Conservation (phyloP, 2,888 invertebrate genomes). For the Troides aeacus region DNA sequence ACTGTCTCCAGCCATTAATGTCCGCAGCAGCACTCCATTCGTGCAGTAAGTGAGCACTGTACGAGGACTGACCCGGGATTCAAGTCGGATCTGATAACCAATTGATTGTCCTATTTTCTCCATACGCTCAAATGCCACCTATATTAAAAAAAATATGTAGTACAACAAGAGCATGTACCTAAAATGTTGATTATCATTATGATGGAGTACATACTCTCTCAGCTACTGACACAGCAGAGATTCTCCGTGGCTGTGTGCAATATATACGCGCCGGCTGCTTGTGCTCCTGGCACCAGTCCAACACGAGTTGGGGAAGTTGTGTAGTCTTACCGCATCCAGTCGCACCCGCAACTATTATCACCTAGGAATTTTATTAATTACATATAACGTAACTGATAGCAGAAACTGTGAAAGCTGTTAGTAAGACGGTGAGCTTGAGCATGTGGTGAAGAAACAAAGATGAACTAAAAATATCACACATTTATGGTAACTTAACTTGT, state of each 20-base stretch:
- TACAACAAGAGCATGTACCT: not conserved
- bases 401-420: not conserved
- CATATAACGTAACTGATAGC: not conserved
- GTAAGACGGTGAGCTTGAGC: too few relatives aligned
- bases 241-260: constrained; percentile 95
- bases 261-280: constrained; percentile 88
- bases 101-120: constrained; percentile 85
- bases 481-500: too few relatives aligned
- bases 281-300: constrained; percentile 85
- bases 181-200: not conserved
- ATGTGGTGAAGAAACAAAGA: too few relatives aligned
- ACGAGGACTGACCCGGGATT: constrained; percentile 89
- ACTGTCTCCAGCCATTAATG: constrained; percentile 89
- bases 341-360: constrained; percentile 88
- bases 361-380: constrained; percentile 50
- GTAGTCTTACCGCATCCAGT: constrained; percentile 98
- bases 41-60: constrained; percentile 94
- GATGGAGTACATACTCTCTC: constrained; percentile 81
- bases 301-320: constrained; percentile 95
- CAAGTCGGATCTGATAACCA: constrained; percentile 95
- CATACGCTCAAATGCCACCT: constrained; percentile 84
- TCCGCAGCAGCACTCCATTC: constrained; percentile 93
- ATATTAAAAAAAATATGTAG: constrained; percentile 6
- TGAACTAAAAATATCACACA: too few relatives aligned
- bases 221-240: constrained; percentile 94